Evolutionary conservation across 2,888 invertebrate species (phyloP).

Genomic region (Empis stercorea): DNA sequence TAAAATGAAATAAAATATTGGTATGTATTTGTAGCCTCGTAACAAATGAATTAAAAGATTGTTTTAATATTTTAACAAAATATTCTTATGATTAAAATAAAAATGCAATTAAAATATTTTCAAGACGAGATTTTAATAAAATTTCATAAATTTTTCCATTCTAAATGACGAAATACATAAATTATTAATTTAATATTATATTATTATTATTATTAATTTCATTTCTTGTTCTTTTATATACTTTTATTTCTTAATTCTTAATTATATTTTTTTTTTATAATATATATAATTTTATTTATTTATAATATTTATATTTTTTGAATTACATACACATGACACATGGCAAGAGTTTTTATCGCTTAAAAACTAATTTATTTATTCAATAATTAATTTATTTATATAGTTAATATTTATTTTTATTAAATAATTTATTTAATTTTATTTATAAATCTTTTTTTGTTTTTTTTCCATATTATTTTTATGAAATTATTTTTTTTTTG

Average conservation of each 20-base stretch:
- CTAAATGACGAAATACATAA: conserved; percentile 2
- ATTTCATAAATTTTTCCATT: conserved; percentile 1
- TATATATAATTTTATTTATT: not conserved
- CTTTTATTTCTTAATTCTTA: no score
- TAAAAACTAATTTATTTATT: not conserved
- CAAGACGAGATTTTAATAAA: conserved; percentile 2
- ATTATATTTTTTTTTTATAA: not conserved
- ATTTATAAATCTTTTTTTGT: not conserved
- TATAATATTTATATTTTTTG: not conserved
- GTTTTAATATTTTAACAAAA: no score
- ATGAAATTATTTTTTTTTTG: conserved; percentile 17
- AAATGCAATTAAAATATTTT: not conserved
- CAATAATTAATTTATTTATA: not conserved
- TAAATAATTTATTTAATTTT: not conserved
- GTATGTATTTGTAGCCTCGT: no score
- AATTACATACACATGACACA: conserved; percentile 2
- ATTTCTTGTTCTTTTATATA: not conserved
- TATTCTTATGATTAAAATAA: no score
- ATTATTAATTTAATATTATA: not conserved
- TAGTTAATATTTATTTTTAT: not conserved
- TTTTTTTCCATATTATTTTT: not conserved
- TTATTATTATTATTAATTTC: not conserved
- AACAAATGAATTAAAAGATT: no score
- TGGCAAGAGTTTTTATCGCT: conserved; percentile 1
- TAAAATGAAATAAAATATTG: no score